Base-by-base conservation (phyloP, 2,113 vertebrate genomes). In the Chionis minor region DNA sequence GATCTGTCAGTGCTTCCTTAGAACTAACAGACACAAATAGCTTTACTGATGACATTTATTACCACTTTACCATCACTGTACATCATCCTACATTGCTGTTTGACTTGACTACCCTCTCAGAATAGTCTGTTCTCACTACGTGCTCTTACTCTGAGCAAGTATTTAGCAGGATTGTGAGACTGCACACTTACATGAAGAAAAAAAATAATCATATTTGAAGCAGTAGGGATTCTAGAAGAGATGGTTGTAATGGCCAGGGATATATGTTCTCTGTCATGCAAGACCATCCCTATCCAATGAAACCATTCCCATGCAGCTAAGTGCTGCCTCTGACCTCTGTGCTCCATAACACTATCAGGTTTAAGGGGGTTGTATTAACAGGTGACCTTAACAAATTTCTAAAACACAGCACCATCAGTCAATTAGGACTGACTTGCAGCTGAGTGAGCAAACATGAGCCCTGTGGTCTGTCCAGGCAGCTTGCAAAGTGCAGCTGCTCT, bases 381-480 rank as follows among this genome's bases (percentile, higher is more conserved):
- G 45, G 26, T 32, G 38, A 49, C 28, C 42, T 62, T 47, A 78
- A 73, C 0, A 3, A 26, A 55, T 82, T 78, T 32, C 54, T 38
- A 32, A 59, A 73, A 55, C 35, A 27, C 52, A 80, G 19, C 21
- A 28, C n/a, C 14, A 12, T 38, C 32, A 19, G 10, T 17, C 82
- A 66, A 17, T 10, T 7, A 8, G 61, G 54, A 35, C 33, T 26
- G 38, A 12, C 14, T 26, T 61, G 40, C 33, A 72, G 26, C 16
- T 40, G 40, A 27, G 30, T 19, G 72, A 1, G 6, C 3, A 4
- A 80, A 51, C 3, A 4, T 0, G 4, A 78, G 30, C 3, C 2
- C 56, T 26, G 38, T 5, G 4, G 17, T 28, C 42, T 14, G 9
- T 30, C 35, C 2, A 3, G 1, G 1, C 20, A 10, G 47, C 24